These are phyloP conservation scores for Balanococcus diminutus DNA, from an alignment of 2,888 invertebrate genomes.

Conservation along the genomic window DNA sequence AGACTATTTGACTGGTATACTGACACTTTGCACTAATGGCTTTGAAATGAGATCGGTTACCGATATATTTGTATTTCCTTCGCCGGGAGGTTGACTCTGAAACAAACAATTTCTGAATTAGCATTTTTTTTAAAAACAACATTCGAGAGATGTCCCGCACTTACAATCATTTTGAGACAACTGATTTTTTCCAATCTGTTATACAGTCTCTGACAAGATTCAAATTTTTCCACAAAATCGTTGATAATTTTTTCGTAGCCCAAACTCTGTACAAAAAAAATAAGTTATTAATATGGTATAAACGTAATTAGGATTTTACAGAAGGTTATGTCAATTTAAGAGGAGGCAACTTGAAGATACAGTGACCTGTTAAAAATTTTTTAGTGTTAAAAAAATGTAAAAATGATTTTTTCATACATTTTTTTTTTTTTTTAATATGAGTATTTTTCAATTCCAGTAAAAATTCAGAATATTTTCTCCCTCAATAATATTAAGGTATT, in stretches of 20 bases:
- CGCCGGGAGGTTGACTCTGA: conserved; percentile 80
- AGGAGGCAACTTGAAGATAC: too few species aligned
- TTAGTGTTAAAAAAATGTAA: too few species aligned
- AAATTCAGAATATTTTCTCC: too few species aligned
- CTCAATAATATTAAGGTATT: too few species aligned
- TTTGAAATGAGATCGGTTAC: conserved; percentile 69
- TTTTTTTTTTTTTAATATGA: too few species aligned
- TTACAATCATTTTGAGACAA: conserved; percentile 75
- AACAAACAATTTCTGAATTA: neutral
- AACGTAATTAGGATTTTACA: too few species aligned
- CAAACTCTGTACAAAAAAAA: conserved; percentile 61
- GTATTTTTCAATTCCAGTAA: too few species aligned
- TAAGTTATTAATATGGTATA: too few species aligned
- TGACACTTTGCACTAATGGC: conserved; percentile 69
- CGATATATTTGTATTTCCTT: conserved; percentile 70
- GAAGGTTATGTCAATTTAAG: too few species aligned
- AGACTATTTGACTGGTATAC: conserved; percentile 57
- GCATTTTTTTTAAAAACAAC: too few species aligned
- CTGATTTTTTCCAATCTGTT: conserved; percentile 69
- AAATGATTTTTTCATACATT: too few species aligned
- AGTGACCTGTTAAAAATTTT: too few species aligned
- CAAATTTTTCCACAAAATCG: conserved; percentile 76
- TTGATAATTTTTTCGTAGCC: conserved; percentile 72
- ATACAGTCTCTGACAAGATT: conserved; percentile 71
- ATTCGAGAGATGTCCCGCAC: conserved; percentile 58